These are phyloP conservation scores for Eueremaeus valkanovi DNA, from an alignment of 2,888 invertebrate genomes.

Conservation along the genomic window DNA sequence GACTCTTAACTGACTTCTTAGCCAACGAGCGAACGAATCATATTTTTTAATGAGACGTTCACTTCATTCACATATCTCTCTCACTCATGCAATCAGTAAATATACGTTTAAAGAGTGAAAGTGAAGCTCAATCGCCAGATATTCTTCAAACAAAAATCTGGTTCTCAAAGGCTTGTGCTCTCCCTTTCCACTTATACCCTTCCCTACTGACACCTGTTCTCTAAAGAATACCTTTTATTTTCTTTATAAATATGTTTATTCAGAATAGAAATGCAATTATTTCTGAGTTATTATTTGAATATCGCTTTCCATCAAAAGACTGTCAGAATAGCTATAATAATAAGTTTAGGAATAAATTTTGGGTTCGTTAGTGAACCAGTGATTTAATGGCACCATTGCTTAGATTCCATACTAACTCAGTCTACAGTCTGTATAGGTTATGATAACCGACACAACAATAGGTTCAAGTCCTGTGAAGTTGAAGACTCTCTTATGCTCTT, in stretches of 20 bases:
- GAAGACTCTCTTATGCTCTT: no score
- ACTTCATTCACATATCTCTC: conserved; percentile 11
- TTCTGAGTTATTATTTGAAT: background rate
- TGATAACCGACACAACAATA: background rate
- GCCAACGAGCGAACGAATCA: no score
- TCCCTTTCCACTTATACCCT: background rate
- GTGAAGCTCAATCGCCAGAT: conserved; percentile 13
- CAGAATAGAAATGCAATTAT: background rate
- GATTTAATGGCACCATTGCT: conserved; percentile 18
- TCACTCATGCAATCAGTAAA: conserved; percentile 8
- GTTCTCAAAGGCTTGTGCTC: conserved; percentile 20
- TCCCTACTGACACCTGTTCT: conserved; percentile 17
- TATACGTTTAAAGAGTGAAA: background rate
- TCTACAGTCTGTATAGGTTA: background rate
- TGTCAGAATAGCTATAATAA: conserved; percentile 14
- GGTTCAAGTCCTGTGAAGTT: background rate
- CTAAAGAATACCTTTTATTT: background rate
- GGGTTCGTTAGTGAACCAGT: conserved; percentile 1
- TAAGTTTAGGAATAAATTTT: background rate
- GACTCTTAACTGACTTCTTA: background rate
- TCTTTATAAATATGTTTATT: background rate
- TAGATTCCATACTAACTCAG: background rate
- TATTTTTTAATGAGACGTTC: conserved; percentile 21
- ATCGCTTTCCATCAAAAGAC: background rate
- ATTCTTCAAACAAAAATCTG: background rate